phyloP scores from a whole-genome alignment of 2,888 invertebrate genomes.

The Leptothorax acervorum region DNA sequence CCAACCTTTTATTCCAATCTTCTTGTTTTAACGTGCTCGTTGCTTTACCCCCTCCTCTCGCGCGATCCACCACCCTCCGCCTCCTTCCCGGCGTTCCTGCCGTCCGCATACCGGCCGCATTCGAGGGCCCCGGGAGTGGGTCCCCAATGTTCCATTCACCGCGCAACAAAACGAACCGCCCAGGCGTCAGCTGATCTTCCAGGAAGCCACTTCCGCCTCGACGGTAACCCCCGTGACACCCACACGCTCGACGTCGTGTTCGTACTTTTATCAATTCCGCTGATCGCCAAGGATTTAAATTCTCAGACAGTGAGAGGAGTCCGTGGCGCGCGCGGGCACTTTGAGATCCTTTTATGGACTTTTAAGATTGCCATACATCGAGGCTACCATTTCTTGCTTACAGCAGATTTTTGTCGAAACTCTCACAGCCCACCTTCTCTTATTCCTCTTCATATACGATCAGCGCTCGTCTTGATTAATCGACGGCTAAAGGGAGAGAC shows the following conservation, averaged over 20 bases:
- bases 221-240: conserved; percentile 65
- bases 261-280: conserved; percentile 55
- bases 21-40: conserved; percentile 73
- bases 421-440: not conserved
- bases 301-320: conserved; percentile 63
- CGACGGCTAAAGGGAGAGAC: not conserved
- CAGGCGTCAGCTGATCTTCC: conserved; percentile 75
- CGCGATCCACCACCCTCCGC: conserved; percentile 56
- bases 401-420: not conserved
- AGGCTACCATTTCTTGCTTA: not conserved
- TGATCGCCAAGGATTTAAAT: conserved; percentile 60
- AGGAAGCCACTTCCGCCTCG: conserved; percentile 71
- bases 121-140: conserved; percentile 58
- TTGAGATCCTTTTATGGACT: not conserved
- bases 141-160: conserved; percentile 73
- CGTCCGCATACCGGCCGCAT: conserved; percentile 53
- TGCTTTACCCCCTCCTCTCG: conserved; percentile 63
- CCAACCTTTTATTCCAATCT: conserved; percentile 77
- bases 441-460: not conserved
- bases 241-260: conserved; percentile 30
- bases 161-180: conserved; percentile 70
- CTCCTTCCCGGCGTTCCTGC: conserved; percentile 31
- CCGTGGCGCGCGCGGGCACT: not conserved
- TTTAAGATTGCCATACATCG: not conserved
- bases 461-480: conserved; percentile 14